phyloP scores from a whole-genome alignment of 1,140 invertebrate species.

The Macrotrachela quadricornifera region DNA sequence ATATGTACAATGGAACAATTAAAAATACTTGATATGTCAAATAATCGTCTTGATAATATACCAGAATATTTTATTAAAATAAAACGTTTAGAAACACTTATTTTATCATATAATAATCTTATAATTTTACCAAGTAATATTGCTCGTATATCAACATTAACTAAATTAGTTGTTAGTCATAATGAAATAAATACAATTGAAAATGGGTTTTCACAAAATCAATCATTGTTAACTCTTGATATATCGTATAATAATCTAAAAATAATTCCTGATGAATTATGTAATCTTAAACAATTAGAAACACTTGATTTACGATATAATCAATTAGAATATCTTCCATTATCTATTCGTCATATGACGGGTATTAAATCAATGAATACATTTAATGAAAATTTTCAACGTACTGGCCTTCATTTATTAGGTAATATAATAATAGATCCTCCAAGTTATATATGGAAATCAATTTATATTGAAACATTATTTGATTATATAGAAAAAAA shows the following conservation, averaged over 20 bases:
- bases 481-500: too few species aligned
- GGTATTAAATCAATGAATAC: too few species aligned
- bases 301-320: slow-evolving; percentile 20
- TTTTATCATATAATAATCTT: slow-evolving; percentile 19
- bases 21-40: slow-evolving; percentile 20
- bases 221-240: slow-evolving; percentile 18
- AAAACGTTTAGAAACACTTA: slow-evolving; percentile 16
- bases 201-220: background rate
- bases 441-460: too few species aligned
- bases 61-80: slow-evolving; percentile 19
- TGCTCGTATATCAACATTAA: slow-evolving; percentile 10
- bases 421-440: too few species aligned
- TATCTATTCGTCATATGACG: slow-evolving; percentile 12
- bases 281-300: slow-evolving; percentile 16
- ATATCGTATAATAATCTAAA: slow-evolving; percentile 21
- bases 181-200: background rate
- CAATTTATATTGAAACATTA: too few species aligned
- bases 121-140: slow-evolving; percentile 17
- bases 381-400: too few species aligned
- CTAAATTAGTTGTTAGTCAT: background rate
- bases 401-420: too few species aligned
- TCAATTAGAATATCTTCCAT: slow-evolving; percentile 16
- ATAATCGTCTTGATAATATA: slow-evolving; percentile 18
- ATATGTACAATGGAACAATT: slow-evolving; percentile 9
- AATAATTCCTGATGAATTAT: slow-evolving; percentile 17